phyloP scores from a whole-genome alignment of 1,140 invertebrate genomes.

The Ganaspis sp. region DNA sequence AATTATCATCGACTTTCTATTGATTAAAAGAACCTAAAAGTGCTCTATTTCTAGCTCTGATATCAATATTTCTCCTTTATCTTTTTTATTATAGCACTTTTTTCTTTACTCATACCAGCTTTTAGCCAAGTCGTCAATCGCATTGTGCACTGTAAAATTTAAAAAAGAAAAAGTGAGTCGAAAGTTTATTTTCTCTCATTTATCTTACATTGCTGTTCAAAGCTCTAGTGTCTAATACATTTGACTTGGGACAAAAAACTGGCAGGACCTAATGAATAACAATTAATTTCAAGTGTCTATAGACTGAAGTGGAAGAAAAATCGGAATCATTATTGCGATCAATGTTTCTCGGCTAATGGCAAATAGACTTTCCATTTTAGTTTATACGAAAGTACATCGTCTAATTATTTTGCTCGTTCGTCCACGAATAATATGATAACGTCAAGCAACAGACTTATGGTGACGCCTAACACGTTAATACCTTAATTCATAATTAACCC shows the following conservation, averaged over 20 bases:
- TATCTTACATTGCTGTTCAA: background rate
- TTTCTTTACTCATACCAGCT: background rate
- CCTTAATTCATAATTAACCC: constrained; percentile 66
- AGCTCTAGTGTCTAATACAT: constrained; percentile 19
- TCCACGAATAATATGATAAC: constrained; percentile 67
- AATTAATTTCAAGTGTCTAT: background rate
- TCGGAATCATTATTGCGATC: constrained; percentile 29
- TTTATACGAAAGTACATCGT: constrained; percentile 44
- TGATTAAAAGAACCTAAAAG: background rate
- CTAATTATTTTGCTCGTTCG: constrained; percentile 71
- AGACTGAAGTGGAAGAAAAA: background rate
- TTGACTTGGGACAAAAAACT: constrained; percentile 10
- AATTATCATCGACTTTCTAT: background rate
- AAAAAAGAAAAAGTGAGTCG: background rate
- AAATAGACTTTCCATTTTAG: constrained; percentile 53
- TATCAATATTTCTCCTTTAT: constrained; percentile 16
- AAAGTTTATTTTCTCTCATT: constrained; percentile 17
- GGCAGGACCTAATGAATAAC: background rate
- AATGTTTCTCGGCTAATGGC: constrained; percentile 54
- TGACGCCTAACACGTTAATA: constrained; percentile 51
- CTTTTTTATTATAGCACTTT: background rate
- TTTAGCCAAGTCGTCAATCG: background rate
- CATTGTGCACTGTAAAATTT: background rate
- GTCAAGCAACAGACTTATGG: constrained; percentile 49
- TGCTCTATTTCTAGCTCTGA: background rate